Evolutionary conservation across 37 sponge, comb jelly and placozoan genomes (phyloP).

Genomic region (Agelas oroides): DNA sequence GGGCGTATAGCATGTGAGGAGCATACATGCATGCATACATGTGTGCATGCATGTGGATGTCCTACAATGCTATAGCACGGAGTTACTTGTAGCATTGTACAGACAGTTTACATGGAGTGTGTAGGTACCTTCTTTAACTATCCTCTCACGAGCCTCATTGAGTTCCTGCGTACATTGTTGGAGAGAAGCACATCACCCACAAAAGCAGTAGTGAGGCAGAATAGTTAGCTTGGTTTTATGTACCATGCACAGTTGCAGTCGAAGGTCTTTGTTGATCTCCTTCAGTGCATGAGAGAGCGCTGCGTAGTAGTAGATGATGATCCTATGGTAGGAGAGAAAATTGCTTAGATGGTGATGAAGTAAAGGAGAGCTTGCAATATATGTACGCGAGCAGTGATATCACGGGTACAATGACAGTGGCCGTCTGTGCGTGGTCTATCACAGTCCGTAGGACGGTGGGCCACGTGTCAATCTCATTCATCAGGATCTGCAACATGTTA

Average conservation of each 20-base stretch:
- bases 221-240: too few species aligned
- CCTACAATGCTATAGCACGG: neutral
- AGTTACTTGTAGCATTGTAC: neutral
- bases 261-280: constrained; percentile 77
- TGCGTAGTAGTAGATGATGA: constrained; percentile 73
- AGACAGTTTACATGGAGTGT: too few species aligned
- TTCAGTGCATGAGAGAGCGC: constrained; percentile 54
- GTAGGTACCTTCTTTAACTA: neutral
- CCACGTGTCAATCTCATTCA: constrained; percentile 46
- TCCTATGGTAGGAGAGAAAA: constrained; percentile 16
- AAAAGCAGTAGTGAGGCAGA: too few species aligned
- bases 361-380: too few species aligned
- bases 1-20: neutral
- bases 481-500: constrained; percentile 54
- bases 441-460: constrained; percentile 30
- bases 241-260: constrained; percentile 57
- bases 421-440: constrained; percentile 50
- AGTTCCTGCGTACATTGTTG: neutral
- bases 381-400: constrained; percentile 45
- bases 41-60: neutral
- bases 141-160: neutral
- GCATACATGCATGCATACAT: neutral
- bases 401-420: constrained; percentile 67
- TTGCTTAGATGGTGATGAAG: too few species aligned
- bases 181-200: neutral